A percentile compares a stretch with the other conserved stretches of the same genome.
Evolutionary conservation across 2,113 vertebrate genomes (phyloP).

Genomic region (Xyliphius kryptos): DNA sequence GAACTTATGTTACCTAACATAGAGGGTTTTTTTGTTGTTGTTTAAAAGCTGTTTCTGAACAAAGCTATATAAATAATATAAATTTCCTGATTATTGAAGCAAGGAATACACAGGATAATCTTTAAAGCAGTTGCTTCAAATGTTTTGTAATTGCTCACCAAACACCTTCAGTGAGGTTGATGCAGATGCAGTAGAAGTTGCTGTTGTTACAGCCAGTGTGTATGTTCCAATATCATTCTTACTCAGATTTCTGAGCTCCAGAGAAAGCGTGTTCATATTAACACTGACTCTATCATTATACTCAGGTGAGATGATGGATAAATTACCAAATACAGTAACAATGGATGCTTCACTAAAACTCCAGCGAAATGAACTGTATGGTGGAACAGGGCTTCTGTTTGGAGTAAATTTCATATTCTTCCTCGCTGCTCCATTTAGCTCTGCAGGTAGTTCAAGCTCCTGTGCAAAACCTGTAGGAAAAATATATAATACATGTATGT

Average conservation of each 20-base stretch:
- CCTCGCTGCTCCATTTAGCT: background rate
- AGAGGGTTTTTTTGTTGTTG: too few relatives aligned
- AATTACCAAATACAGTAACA: background rate
- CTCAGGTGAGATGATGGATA: background rate
- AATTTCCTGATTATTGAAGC: background rate
- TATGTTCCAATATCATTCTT: constrained; percentile 39
- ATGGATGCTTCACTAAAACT: background rate
- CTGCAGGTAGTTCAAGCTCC: background rate
- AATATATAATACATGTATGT: too few relatives aligned
- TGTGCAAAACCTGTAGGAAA: background rate
- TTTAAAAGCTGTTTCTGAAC: too few relatives aligned
- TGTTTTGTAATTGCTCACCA: too few relatives aligned
- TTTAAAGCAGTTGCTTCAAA: too few relatives aligned
- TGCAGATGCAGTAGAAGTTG: background rate
- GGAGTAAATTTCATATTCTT: background rate
- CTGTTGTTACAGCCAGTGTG: fast-evolving
- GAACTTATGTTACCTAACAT: too few relatives aligned
- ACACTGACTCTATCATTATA: background rate
- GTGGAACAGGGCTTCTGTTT: background rate
- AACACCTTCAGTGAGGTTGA: constrained; percentile 8
- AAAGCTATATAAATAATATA: background rate
- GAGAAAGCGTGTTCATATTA: constrained; percentile 35
- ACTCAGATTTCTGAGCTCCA: constrained; percentile 45
- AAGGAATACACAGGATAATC: background rate
- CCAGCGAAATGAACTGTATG: background rate